Evolutionary conservation across 2,113 vertebrate genomes (phyloP).

Genomic region (Callipepla squamata): DNA sequence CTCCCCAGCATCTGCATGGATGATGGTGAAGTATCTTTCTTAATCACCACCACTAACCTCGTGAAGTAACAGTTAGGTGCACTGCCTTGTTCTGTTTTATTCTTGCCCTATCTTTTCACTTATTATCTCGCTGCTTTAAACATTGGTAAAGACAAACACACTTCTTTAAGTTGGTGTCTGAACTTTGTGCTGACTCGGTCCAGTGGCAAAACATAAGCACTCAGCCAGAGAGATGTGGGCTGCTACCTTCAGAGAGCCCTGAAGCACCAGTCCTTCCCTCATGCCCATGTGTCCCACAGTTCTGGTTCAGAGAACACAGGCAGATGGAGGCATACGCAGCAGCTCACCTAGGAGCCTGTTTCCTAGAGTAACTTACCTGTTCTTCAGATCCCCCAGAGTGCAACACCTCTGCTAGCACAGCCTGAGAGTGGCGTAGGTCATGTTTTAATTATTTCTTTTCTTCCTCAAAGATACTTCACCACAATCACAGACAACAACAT

Average conservation of each 20-base stretch:
- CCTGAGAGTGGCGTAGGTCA: background rate
- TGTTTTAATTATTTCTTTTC: background rate
- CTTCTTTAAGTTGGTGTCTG: too few relatives aligned
- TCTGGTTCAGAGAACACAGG: background rate
- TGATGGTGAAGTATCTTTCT: too few relatives aligned
- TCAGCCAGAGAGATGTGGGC: background rate
- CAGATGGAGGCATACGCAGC: background rate
- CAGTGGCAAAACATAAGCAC: too few relatives aligned
- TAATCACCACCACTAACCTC: too few relatives aligned
- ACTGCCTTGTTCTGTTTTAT: too few relatives aligned
- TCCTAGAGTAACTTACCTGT: background rate
- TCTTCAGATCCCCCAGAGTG: background rate
- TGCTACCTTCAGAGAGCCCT: background rate
- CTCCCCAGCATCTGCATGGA: too few relatives aligned
- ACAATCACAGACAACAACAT: too few relatives aligned
- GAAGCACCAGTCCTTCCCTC: background rate
- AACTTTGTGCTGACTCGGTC: too few relatives aligned
- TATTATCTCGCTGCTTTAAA: too few relatives aligned
- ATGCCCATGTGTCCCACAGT: fast-evolving
- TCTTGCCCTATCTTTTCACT: too few relatives aligned
- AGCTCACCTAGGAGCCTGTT: background rate
- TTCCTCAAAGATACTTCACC: background rate
- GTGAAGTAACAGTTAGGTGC: too few relatives aligned
- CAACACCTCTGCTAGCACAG: background rate
- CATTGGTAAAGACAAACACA: too few relatives aligned